These are phyloP conservation scores for Drosophila kuntzei DNA, from an alignment of 2,888 invertebrate genomes.

Conservation along the genomic window DNA sequence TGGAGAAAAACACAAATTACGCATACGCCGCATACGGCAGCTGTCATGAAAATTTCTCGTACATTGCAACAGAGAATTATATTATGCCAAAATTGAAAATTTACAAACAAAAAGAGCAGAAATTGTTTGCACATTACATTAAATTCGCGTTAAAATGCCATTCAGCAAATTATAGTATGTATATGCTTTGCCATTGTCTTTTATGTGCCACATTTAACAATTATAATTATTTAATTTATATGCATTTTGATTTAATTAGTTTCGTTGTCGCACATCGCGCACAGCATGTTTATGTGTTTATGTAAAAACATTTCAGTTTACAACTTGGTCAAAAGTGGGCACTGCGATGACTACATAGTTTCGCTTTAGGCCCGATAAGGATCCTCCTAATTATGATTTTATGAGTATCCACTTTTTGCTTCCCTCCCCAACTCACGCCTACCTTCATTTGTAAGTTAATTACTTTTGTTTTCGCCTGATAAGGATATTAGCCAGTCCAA, in stretches of 20 bases:
- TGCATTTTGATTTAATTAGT: slow-evolving; percentile 54
- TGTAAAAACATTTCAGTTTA: slow-evolving; percentile 8
- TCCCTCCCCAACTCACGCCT: not conserved
- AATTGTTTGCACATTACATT: slow-evolving; percentile 47
- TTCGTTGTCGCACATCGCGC: not conserved
- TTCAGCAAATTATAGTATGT: slow-evolving; percentile 35
- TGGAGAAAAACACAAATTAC: slow-evolving; percentile 17
- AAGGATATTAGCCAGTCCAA: slow-evolving; percentile 22
- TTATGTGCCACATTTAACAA: slow-evolving; percentile 19
- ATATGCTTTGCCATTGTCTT: too few species aligned
- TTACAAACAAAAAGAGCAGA: not conserved
- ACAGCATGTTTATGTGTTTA: slow-evolving; percentile 9
- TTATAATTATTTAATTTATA: slow-evolving; percentile 49
- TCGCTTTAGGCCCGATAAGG: slow-evolving; percentile 31
- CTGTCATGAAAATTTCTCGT: slow-evolving; percentile 49
- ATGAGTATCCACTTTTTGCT: slow-evolving; percentile 19
- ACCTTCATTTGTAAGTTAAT: slow-evolving; percentile 23
- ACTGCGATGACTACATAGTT: slow-evolving; percentile 12
- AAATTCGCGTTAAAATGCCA: slow-evolving; percentile 43
- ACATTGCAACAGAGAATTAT: slow-evolving; percentile 29
- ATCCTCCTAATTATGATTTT: slow-evolving; percentile 42
- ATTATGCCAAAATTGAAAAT: slow-evolving; percentile 13
- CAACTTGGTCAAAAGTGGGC: not conserved
- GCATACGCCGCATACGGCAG: slow-evolving; percentile 38
- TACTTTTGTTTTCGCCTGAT: slow-evolving; percentile 33